Evolutionary conservation across 2,888 invertebrate genomes (phyloP).

Genomic region (Sussaba pulchella): DNA sequence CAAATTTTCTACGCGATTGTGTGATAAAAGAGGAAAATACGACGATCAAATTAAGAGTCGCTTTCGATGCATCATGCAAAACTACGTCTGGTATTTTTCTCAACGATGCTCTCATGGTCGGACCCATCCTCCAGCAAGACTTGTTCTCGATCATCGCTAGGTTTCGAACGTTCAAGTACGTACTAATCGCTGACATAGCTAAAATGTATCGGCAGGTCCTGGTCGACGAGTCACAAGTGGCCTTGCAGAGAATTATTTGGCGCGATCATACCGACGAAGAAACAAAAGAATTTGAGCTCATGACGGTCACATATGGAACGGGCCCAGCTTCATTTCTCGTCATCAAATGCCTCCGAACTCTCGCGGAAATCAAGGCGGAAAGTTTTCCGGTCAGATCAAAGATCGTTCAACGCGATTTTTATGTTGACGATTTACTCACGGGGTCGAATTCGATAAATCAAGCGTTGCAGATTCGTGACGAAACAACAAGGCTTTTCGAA

Average conservation of each 20-base stretch:
- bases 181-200: too few species aligned
- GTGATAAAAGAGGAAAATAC: background rate
- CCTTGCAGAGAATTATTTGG: conserved; percentile 69
- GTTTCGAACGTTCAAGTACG: too few species aligned
- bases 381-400: conserved; percentile 55
- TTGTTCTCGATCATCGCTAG: too few species aligned
- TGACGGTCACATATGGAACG: too few species aligned
- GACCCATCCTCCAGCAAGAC: too few species aligned
- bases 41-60: background rate
- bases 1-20: conserved; percentile 42
- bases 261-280: conserved; percentile 45
- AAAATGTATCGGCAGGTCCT: conserved; percentile 72
- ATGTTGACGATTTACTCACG: conserved; percentile 58
- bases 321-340: too few species aligned
- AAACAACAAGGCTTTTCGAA: conserved; percentile 4
- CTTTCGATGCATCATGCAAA: too few species aligned
- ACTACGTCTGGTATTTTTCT: too few species aligned
- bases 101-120: too few species aligned
- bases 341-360: conserved; percentile 48
- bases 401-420: conserved; percentile 20
- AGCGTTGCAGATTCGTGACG: conserved; percentile 17
- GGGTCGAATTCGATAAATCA: conserved; percentile 2
- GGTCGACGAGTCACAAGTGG: conserved; percentile 56
- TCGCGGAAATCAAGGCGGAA: conserved; percentile 55
- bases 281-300: too few species aligned